These are phyloP conservation scores for Microcaecilia unicolor DNA, from an alignment of 2,797 vertebrate species.

Conservation along the genomic window DNA sequence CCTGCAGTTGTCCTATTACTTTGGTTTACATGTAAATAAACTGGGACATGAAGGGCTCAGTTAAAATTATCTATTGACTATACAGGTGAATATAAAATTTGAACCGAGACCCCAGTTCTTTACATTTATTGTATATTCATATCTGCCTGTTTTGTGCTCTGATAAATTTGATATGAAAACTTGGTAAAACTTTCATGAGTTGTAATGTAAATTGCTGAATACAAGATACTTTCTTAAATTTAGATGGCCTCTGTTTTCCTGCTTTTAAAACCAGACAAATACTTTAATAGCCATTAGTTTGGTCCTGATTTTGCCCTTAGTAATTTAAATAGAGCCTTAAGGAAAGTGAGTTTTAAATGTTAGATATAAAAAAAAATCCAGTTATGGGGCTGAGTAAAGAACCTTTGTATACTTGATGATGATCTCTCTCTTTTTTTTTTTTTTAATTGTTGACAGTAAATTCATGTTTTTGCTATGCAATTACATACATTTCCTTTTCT, in stretches of 20 bases:
- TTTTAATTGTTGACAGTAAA: conserved; percentile 59
- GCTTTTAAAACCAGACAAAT: too few species aligned
- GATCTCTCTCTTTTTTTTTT: too few species aligned
- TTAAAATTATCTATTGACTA: conserved; percentile 23
- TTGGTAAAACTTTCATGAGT: conserved; percentile 36
- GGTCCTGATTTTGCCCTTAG: too few species aligned
- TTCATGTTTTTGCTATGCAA: conserved; percentile 70
- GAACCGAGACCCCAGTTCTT: conserved; percentile 39
- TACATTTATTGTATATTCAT: conserved; percentile 20
- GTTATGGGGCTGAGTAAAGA: conserved; percentile 41
- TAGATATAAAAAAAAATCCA: too few species aligned
- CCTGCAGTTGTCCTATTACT: conserved; percentile 19
- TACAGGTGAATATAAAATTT: conserved; percentile 31
- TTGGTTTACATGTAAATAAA: too few species aligned
- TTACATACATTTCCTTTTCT: conserved; percentile 61
- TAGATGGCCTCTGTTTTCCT: too few species aligned
- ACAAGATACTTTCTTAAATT: too few species aligned
- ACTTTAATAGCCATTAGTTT: too few species aligned
- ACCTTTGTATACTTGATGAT: conserved; percentile 57
- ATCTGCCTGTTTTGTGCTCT: conserved; percentile 30
- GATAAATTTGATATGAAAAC: conserved; percentile 22
- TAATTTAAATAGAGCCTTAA: too few species aligned
- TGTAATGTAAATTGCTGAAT: conserved; percentile 38
- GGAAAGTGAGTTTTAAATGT: too few species aligned
- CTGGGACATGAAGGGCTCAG: too few species aligned